A percentile compares a stretch with the other conserved stretches of the same genome.
Conservation (phyloP, 2,797 vertebrate genomes). For the Kryptolebias ocellatus region DNA sequence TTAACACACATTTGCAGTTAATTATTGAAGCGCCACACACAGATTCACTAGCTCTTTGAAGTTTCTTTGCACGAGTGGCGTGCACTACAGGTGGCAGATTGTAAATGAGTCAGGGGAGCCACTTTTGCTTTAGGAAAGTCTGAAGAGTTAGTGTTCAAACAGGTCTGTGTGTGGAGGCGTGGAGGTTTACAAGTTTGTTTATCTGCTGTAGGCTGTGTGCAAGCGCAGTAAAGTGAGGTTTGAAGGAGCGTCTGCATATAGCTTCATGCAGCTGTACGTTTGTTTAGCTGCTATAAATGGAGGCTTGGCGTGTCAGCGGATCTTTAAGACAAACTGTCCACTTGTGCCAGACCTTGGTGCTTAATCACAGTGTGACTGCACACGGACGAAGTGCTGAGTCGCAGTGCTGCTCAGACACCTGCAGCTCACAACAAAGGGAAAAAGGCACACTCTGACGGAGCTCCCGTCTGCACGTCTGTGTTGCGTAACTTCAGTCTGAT, state of each 20-base stretch:
- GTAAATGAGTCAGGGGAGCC: constrained; percentile 45
- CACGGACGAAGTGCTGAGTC: constrained; percentile 53
- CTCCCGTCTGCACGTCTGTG: constrained; percentile 34
- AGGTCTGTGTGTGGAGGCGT: neutral
- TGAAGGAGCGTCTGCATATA: constrained; percentile 30
- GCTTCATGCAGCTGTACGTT: constrained; percentile 41
- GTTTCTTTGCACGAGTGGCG: constrained; percentile 22
- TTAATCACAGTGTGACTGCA: constrained; percentile 62
- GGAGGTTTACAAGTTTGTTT: constrained; percentile 32
- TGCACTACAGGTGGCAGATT: neutral
- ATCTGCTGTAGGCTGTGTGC: constrained; percentile 7
- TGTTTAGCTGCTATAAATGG: constrained; percentile 38
- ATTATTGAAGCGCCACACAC: constrained; percentile 32
- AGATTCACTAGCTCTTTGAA: constrained; percentile 44
- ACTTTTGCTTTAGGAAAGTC: constrained; percentile 18
- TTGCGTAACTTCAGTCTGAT: constrained; percentile 45
- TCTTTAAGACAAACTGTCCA: constrained; percentile 60
- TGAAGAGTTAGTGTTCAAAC: neutral
- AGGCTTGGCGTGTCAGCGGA: constrained; percentile 64
- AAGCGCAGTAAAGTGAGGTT: constrained; percentile 22
- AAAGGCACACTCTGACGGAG: constrained; percentile 54
- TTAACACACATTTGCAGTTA: constrained; percentile 43
- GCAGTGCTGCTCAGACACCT: constrained; percentile 61
- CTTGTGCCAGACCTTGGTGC: constrained; percentile 40
- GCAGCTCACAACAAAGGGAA: constrained; percentile 55